These are phyloP conservation scores for Cloeon dipterum DNA, from an alignment of 2,888 invertebrate species.

Conservation along the genomic window DNA sequence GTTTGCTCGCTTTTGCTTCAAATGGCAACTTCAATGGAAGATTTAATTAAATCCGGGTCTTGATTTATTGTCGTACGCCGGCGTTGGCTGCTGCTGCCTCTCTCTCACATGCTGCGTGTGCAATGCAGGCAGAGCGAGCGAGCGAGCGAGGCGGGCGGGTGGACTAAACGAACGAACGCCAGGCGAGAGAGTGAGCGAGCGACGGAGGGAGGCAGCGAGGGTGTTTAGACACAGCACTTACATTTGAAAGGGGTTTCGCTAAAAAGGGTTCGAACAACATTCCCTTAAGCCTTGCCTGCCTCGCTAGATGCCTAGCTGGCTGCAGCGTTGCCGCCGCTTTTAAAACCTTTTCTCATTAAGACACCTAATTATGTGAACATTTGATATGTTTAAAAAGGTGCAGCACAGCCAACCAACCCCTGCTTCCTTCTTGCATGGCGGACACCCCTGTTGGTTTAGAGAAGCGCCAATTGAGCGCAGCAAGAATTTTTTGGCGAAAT, in stretches of 20 bases:
- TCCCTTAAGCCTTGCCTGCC: too few species aligned
- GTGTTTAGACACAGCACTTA: neutral
- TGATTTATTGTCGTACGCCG: constrained; percentile 26
- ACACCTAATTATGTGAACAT: constrained; percentile 6
- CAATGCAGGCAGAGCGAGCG: constrained; percentile 1
- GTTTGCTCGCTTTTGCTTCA: constrained; percentile 3
- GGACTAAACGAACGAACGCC: neutral
- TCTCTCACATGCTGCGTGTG: too few species aligned
- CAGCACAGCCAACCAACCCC: too few species aligned
- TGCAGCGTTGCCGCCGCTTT: too few species aligned
- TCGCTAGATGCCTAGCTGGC: too few species aligned
- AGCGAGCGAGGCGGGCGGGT: neutral
- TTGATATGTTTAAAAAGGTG: neutral
- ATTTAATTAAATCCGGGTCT: constrained; percentile 33
- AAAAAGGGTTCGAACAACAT: too few species aligned
- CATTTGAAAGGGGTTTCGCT: constrained; percentile 3
- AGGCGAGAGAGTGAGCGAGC: neutral
- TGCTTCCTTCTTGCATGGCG: too few species aligned
- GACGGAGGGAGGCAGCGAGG: neutral
- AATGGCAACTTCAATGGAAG: constrained; percentile 30
- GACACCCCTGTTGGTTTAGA: too few species aligned
- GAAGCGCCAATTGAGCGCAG: too few species aligned
- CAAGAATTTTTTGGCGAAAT: too few species aligned
- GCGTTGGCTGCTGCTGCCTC: constrained; percentile 1
- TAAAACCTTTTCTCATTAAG: constrained; percentile 4